Conservation (phyloP, 2,797 vertebrate species). For the Danio kyathit region DNA sequence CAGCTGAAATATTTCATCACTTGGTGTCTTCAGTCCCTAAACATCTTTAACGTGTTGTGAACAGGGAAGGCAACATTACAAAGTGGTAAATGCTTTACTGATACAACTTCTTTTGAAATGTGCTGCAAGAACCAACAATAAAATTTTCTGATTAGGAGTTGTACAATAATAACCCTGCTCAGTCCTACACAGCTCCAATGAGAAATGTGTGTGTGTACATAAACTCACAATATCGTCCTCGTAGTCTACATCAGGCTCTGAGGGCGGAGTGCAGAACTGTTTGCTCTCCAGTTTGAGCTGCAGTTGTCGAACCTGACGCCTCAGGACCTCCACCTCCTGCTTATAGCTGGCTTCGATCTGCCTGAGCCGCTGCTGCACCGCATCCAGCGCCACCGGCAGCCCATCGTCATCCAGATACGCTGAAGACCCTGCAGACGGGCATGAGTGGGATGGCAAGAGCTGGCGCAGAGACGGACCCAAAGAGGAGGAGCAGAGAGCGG, state of each 20-base stretch:
- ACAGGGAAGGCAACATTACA: no score
- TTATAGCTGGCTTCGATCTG: conserved; percentile 98
- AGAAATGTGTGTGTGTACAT: not conserved
- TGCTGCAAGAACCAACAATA: no score
- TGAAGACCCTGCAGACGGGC: conserved; percentile 74
- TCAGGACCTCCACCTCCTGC: conserved; percentile 95
- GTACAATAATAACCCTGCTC: not conserved
- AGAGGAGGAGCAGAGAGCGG: conserved; percentile 67
- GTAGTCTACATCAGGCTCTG: conserved; percentile 93
- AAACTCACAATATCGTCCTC: conserved; percentile 97
- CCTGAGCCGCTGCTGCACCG: conserved; percentile 95
- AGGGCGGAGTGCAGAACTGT: conserved; percentile 88
- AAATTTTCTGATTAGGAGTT: no score
- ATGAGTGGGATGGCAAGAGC: conserved; percentile 66
- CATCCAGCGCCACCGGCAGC: conserved; percentile 93
- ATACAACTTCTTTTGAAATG: no score
- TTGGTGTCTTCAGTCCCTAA: no score
- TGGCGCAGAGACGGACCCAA: conserved; percentile 59
- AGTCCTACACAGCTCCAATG: not conserved
- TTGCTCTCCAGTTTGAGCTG: conserved; percentile 95
- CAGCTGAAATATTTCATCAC: no score
- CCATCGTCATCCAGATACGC: conserved; percentile 96
- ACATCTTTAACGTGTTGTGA: no score
- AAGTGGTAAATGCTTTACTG: no score
- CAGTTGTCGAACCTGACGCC: conserved; percentile 94